These are phyloP conservation scores for Hippolais icterina DNA, from an alignment of 2,113 vertebrate genomes.

Conservation along the genomic window DNA sequence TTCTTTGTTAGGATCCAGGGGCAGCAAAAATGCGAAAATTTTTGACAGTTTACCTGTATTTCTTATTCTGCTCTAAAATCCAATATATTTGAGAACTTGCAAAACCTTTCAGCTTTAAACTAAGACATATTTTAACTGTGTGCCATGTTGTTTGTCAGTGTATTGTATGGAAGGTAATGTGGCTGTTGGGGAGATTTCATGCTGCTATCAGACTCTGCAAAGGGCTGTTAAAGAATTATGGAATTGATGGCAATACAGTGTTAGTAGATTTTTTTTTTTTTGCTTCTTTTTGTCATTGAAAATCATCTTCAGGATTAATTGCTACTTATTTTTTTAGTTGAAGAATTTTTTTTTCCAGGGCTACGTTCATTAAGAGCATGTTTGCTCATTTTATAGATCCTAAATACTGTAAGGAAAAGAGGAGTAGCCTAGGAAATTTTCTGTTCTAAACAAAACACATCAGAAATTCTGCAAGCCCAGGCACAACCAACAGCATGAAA, in stretches of 20 bases:
- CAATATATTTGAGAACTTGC: background rate
- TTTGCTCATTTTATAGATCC: background rate
- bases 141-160: background rate
- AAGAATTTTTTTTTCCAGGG: background rate
- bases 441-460: background rate
- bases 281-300: background rate
- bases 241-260: background rate
- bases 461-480: background rate
- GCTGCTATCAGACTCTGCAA: background rate
- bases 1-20: conserved; percentile 18
- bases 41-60: background rate
- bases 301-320: background rate
- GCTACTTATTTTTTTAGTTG: background rate
- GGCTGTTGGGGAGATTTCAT: background rate
- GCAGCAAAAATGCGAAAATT: background rate
- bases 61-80: background rate
- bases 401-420: background rate
- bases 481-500: background rate
- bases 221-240: background rate
- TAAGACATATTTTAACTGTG: background rate
- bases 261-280: background rate
- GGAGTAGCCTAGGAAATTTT: background rate
- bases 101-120: background rate
- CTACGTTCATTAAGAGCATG: background rate
- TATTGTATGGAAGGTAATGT: background rate